Percentiles rank a stretch among this genome's conserved stretches.
Conservation (phyloP, 2,888 invertebrate species). For the Drosophila niveifrons region DNA sequence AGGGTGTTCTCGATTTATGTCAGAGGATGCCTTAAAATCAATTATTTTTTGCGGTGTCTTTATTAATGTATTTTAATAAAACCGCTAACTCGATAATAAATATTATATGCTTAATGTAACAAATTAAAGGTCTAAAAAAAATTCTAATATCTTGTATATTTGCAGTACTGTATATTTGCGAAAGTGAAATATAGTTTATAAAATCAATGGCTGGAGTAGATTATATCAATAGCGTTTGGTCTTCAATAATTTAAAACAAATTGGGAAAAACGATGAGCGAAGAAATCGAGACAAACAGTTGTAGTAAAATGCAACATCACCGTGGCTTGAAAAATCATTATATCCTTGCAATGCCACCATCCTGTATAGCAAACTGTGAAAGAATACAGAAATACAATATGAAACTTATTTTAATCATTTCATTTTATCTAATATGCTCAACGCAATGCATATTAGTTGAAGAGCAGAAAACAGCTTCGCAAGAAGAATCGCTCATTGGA, state of each 20-base stretch:
- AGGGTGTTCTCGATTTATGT: too few relatives aligned
- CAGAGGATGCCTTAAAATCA: too few relatives aligned
- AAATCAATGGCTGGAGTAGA: slow-evolving; percentile 2
- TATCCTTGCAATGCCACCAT: not conserved
- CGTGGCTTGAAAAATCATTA: not conserved
- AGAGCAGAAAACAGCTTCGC: slow-evolving; percentile 50
- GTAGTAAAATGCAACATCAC: not conserved
- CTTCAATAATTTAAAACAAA: slow-evolving; percentile 35
- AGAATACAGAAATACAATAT: slow-evolving; percentile 25
- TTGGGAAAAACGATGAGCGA: slow-evolving; percentile 1
- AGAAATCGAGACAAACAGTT: not conserved
- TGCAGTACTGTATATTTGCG: not conserved
- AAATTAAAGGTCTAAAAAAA: too few relatives aligned
- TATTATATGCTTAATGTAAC: too few relatives aligned
- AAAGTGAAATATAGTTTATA: not conserved
- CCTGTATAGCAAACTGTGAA: not conserved
- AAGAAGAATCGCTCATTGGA: slow-evolving; percentile 21
- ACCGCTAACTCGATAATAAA: too few relatives aligned
- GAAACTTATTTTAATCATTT: slow-evolving; percentile 35
- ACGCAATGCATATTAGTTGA: slow-evolving; percentile 66
- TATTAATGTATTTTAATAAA: too few relatives aligned
- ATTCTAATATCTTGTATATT: too few relatives aligned
- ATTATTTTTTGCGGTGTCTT: too few relatives aligned
- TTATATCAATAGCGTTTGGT: slow-evolving; percentile 22
- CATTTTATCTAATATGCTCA: slow-evolving; percentile 45